Conservation (phyloP, 1,140 invertebrate genomes). For the Lamellibrachia luymesi region DNA sequence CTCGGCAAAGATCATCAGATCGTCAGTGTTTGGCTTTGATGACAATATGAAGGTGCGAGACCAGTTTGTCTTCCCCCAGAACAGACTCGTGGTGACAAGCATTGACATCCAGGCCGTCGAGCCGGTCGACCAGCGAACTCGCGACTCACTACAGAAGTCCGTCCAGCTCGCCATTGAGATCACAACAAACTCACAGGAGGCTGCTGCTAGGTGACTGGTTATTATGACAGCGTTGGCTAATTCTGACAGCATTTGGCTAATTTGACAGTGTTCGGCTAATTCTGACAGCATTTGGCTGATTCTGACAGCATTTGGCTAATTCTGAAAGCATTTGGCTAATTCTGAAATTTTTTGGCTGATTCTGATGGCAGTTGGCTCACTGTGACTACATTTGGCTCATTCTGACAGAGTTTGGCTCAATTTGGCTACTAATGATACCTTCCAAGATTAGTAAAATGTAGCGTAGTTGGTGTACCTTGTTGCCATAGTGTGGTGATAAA, state of each 20-base stretch:
- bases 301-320: neutral
- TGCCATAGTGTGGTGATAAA: too few relatives aligned
- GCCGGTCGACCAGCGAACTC: slow-evolving; percentile 62
- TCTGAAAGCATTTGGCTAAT: neutral
- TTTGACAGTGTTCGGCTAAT: neutral
- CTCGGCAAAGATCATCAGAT: slow-evolving; percentile 60
- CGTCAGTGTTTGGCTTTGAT: slow-evolving; percentile 61
- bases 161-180: slow-evolving; percentile 63
- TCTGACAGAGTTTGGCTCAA: too few relatives aligned
- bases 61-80: slow-evolving; percentile 57
- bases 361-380: too few relatives aligned
- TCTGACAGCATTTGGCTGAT: too few relatives aligned
- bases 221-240: neutral
- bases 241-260: neutral
- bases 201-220: slow-evolving; percentile 55
- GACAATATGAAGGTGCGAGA: slow-evolving; percentile 56
- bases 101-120: slow-evolving; percentile 63
- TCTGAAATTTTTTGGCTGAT: too few relatives aligned
- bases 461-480: too few relatives aligned
- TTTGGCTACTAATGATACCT: too few relatives aligned
- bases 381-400: too few relatives aligned
- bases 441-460: too few relatives aligned
- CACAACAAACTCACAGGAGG: slow-evolving; percentile 59
- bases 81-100: slow-evolving; percentile 60
- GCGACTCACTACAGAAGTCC: slow-evolving; percentile 61